Evolutionary conservation across 37 sponge, comb jelly and placozoan genomes (phyloP), one percentile per base, ranked within the genome.

Genomic region (Sycon ciliatum): DNA sequence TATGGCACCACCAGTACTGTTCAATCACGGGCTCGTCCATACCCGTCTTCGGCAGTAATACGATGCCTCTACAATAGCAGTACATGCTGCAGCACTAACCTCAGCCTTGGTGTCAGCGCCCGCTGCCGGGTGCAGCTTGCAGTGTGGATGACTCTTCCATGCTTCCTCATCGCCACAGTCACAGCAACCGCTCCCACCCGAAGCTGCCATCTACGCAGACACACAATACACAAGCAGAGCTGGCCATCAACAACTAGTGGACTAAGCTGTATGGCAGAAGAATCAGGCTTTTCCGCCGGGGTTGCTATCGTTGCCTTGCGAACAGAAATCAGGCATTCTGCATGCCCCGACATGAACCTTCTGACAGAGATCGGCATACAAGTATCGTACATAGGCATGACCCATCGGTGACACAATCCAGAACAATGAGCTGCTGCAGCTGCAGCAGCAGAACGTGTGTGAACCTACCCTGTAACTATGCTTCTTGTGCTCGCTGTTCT

Each of bases 111-210:
- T 24, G 4, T 38, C 1, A 16, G 13, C 39, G 30, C 28, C 40
- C 39, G 35, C 63, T 61, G 37, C 22, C 1, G 88, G 88, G 61
- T 91, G 92, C 1, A 73, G 32, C 1, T 80, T 39, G 66, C 92
- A 91, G 69, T 84, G 67, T 0, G 83, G 83, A 32, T 60, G 71
- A 0, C 71, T 67, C 13, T 74, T 81, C 92, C 92, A 91, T 1
- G 92, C 92, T 37, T 91, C 92, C 0, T 82, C 74, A 62, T 91
- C 92, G 39, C 92, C 92, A 75, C 92, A 91, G 80, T 91, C 92
- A 79, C 92, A 91, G 66, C 92, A 87, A 0, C 92, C 92, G 22
- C 82, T 85, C 24, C 85, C 92, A 39, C 85, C 84, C 1, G 77
- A 80, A 13, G 83, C 74, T 73, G 78, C 76, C 74, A 81, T 57